Evolutionary conservation across 92 coral and sea anemone genomes (phyloP), one percentile per base, ranked within the genome.

Genomic region (Bergia puertoricense): DNA sequence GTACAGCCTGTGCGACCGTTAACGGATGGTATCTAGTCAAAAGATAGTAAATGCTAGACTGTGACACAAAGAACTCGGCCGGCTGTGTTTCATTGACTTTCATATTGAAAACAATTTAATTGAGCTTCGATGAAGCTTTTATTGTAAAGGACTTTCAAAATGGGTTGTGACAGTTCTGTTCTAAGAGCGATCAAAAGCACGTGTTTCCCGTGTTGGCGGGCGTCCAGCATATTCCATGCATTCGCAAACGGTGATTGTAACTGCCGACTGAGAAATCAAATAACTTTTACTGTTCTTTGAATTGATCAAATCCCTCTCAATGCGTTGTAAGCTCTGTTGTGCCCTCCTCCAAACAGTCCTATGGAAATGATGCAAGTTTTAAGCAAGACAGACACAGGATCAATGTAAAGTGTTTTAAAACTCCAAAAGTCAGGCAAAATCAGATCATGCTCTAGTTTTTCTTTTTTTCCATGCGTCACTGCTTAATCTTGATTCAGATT

Each of bases 101-200:
- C 41, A 18, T 62, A 62, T 67, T 68, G 45, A 69, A 72, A 46
- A 18, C 87, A 45, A 13, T 69, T 68, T 84, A 84, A 84, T 81
- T 84, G 87, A 71, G 48, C 56, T 71, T 71, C 77, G 44, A 71
- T 76, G 54, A 42, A 76, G 54, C 79, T 76, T 40, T 76, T 76
- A 76, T 84, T 84, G 65, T 71, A 51, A 69, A 69, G 87, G 30
- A 45, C 66, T 37, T 48, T 50, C 23, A 51, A 71, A 84, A 84
- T 84, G 77, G 44, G 46, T 84, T 84, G 42, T 84, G 87, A 84
- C 87, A 84, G 79, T 69, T 84, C 48, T 20, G 20, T 37, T 15
- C 16, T 39, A 62, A 44, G 79, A 69, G 44, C 79, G 65, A 84
- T 48, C 79, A 23, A 15, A 73, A 69, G 66, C 87, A 84, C 87